Conservation (phyloP, 2,113 vertebrate species). For the Phrynocephalus versicolor region DNA sequence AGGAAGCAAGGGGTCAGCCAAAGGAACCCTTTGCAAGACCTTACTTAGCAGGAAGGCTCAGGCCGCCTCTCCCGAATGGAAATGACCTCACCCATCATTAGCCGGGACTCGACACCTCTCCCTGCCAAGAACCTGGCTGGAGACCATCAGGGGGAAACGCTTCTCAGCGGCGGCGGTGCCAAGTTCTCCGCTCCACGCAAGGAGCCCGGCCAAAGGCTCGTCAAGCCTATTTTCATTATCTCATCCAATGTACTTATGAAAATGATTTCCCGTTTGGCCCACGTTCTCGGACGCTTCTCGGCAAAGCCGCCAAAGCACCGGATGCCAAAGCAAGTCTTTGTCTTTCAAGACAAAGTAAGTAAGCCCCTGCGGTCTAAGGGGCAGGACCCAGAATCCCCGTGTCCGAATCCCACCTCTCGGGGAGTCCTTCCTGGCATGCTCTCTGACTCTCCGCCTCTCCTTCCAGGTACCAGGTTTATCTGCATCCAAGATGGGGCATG, state of each 20-base stretch:
- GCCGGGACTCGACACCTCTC: constrained; percentile 36
- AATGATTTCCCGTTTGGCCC: constrained; percentile 73
- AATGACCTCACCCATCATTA: constrained; percentile 17
- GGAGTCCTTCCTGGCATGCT: too few species aligned
- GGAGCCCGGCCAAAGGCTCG: constrained; percentile 57
- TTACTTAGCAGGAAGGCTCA: not conserved
- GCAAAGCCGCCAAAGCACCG: constrained; percentile 62
- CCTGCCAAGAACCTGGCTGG: constrained; percentile 58
- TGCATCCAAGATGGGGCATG: too few species aligned
- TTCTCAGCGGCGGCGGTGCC: constrained; percentile 65
- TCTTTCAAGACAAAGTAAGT: not conserved
- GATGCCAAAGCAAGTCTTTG: constrained; percentile 29
- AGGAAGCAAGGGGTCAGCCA: not conserved
- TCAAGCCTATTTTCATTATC: constrained; percentile 70
- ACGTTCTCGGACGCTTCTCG: constrained; percentile 51
- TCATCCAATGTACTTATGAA: constrained; percentile 72
- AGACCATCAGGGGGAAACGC: constrained; percentile 62
- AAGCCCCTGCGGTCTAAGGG: too few species aligned
- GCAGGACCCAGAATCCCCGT: too few species aligned
- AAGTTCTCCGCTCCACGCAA: constrained; percentile 63
- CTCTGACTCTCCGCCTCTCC: too few species aligned
- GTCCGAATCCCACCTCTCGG: too few species aligned
- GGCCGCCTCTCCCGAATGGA: fast-evolving
- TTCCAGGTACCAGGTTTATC: too few species aligned
- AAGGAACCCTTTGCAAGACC: not conserved